These are phyloP conservation scores for Platyrinchus mystaceus DNA, from an alignment of 2,797 vertebrate genomes.

Conservation along the genomic window DNA sequence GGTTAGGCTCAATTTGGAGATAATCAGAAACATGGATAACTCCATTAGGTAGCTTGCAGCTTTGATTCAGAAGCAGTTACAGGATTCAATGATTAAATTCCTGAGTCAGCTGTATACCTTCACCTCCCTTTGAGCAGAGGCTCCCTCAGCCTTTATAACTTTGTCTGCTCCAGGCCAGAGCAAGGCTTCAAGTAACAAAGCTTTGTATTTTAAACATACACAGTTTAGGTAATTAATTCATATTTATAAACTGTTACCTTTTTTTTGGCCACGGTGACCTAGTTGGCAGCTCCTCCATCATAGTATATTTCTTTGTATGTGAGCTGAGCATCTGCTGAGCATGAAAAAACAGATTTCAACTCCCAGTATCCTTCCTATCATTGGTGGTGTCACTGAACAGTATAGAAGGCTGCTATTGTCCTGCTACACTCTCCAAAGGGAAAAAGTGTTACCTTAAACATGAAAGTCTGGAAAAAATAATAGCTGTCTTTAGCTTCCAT, in stretches of 20 bases:
- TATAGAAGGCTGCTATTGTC: background rate
- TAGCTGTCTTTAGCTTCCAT: background rate
- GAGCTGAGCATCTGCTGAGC: background rate
- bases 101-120: background rate
- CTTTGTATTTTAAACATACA: background rate
- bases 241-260: background rate
- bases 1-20: background rate
- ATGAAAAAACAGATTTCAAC: background rate
- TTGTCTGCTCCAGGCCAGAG: background rate
- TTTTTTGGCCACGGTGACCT: background rate
- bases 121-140: background rate
- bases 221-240: background rate
- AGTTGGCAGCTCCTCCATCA: background rate
- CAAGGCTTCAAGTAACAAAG: background rate
- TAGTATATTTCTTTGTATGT: background rate
- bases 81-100: background rate
- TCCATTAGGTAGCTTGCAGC: background rate
- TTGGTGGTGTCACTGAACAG: background rate
- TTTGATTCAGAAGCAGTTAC: background rate
- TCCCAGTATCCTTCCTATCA: background rate
- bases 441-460: background rate
- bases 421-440: background rate
- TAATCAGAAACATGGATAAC: background rate
- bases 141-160: background rate
- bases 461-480: background rate